These are phyloP conservation scores for Streblospio benedicti DNA, from an alignment of 1,140 invertebrate genomes.

Conservation along the genomic window DNA sequence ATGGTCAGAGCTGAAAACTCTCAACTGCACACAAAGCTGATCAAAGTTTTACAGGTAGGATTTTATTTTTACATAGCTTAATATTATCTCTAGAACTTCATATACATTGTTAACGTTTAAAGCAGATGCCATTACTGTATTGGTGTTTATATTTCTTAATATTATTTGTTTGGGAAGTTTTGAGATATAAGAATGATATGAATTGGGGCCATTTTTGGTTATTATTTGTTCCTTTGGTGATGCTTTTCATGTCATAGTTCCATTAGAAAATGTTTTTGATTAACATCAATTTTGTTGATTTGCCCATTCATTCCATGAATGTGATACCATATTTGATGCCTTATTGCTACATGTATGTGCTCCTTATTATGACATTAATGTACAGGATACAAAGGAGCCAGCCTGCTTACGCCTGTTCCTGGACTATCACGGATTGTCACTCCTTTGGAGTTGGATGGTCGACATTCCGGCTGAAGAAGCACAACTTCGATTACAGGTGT, in stretches of 20 bases:
- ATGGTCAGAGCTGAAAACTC: constrained; percentile 82
- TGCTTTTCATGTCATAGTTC: too few species aligned
- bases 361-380: too few species aligned
- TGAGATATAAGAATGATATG: neutral
- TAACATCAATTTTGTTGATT: too few species aligned
- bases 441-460: constrained; percentile 86
- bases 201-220: neutral
- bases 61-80: too few species aligned
- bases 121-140: too few species aligned
- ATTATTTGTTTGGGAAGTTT: neutral
- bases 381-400: constrained; percentile 44
- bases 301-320: too few species aligned
- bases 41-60: constrained; percentile 59
- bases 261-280: too few species aligned
- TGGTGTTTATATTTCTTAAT: neutral
- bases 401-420: constrained; percentile 67
- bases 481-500: too few species aligned
- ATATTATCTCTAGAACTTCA: too few species aligned
- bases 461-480: constrained; percentile 48
- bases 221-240: neutral
- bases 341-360: too few species aligned
- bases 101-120: too few species aligned
- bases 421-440: constrained; percentile 83
- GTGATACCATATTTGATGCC: too few species aligned
- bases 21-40: constrained; percentile 59